Percentiles rank a stretch among this genome's conserved stretches.
Conservation (phyloP, 2,113 vertebrate genomes). For the Emydocephalus ijimae region DNA sequence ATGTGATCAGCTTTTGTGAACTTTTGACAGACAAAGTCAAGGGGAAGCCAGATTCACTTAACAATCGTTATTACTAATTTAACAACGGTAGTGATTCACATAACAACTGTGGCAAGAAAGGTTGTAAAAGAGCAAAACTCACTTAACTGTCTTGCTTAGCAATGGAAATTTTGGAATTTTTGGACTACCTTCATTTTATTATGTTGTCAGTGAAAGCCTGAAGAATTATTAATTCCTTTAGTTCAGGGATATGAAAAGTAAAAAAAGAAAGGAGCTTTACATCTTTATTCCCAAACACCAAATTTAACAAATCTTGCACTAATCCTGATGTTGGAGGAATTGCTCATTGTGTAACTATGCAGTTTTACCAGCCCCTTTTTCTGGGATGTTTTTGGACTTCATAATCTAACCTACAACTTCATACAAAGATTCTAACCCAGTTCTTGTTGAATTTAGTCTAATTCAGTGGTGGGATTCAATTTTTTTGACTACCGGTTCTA, state of each 20-base stretch:
- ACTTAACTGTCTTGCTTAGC: background rate
- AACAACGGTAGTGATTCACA: background rate
- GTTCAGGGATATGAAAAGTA: background rate
- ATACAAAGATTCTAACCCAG: background rate
- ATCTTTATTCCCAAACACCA: background rate
- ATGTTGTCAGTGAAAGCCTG: background rate
- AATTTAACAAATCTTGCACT: background rate
- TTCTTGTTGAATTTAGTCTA: background rate
- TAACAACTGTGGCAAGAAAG: background rate
- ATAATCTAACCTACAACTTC: background rate
- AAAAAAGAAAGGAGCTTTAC: background rate
- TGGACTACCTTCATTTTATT: slow-evolving; percentile 4
- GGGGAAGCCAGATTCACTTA: background rate
- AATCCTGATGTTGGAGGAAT: background rate
- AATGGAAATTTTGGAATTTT: background rate
- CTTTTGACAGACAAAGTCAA: background rate
- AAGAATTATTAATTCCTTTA: background rate
- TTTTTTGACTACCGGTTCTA: no score
- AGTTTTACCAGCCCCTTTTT: background rate
- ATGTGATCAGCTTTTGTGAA: background rate
- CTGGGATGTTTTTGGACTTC: background rate
- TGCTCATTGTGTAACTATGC: background rate
- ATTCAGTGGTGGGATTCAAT: no score
- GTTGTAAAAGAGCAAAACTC: background rate
- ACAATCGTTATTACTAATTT: background rate